Percentiles rank a stretch among this genome's conserved stretches.
Conservation (phyloP, 2,113 vertebrate species). For the Anolis carolinensis region DNA sequence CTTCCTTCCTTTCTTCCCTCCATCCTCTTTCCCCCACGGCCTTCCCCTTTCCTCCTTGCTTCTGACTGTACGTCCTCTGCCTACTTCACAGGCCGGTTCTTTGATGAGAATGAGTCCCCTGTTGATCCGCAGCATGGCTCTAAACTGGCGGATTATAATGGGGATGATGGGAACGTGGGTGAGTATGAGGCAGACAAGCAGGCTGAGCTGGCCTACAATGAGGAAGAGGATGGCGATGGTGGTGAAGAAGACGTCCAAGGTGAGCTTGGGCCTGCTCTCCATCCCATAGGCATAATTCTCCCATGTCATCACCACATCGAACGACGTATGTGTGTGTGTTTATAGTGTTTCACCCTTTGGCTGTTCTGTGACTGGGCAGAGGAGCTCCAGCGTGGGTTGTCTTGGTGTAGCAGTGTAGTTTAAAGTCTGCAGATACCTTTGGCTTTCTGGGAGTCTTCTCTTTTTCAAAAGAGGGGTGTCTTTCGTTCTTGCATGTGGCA, state of each 20-base stretch:
- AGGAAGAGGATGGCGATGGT: conserved; percentile 99
- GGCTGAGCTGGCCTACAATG: conserved; percentile 99
- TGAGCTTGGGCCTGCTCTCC: conserved; percentile 89
- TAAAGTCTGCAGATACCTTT: not conserved
- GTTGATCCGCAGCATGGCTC: conserved; percentile 98
- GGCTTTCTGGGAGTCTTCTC: not conserved
- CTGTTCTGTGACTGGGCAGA: not conserved
- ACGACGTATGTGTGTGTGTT: conserved; percentile 55
- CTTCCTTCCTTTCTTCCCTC: not conserved
- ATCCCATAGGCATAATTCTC: conserved; percentile 69
- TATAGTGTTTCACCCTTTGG: conserved; percentile 54
- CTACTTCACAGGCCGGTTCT: conserved; percentile 99
- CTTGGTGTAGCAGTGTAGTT: not conserved
- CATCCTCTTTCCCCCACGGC: not conserved
- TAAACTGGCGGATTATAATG: conserved; percentile 99
- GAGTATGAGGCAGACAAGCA: conserved; percentile 99
- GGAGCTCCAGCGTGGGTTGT: not conserved
- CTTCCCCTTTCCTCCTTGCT: conserved; percentile 79
- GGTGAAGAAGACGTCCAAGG: conserved; percentile 99
- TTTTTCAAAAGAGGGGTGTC: not conserved
- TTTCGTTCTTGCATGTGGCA: not conserved
- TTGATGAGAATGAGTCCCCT: conserved; percentile 99
- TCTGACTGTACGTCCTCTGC: conserved; percentile 88
- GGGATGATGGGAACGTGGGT: conserved; percentile 99
- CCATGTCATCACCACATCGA: conserved; percentile 68